A percentile compares a stretch with the other conserved stretches of the same genome.
These are phyloP conservation scores for Hydrolagus colliei DNA, from an alignment of 2,797 vertebrate species.

Conservation along the genomic window DNA sequence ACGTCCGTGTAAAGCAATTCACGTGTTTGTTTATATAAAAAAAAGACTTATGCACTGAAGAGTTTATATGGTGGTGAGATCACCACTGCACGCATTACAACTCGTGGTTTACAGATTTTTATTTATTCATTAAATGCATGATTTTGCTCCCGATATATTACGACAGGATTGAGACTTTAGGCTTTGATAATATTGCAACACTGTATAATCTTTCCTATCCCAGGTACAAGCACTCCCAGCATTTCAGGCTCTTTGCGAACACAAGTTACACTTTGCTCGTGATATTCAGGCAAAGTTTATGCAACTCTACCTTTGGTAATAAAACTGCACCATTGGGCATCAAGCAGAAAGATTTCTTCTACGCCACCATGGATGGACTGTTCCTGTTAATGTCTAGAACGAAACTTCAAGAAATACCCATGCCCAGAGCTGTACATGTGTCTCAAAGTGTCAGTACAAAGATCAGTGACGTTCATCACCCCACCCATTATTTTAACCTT, in stretches of 20 bases:
- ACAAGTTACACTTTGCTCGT: conserved; percentile 19
- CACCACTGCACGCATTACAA: conserved; percentile 23
- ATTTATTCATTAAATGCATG: conserved; percentile 17
- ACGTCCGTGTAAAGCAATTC: conserved; percentile 20
- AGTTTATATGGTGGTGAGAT: conserved; percentile 18
- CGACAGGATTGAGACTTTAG: conserved; percentile 11
- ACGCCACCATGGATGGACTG: neutral
- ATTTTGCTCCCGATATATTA: conserved; percentile 12
- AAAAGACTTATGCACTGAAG: conserved; percentile 23
- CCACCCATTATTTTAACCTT: conserved; percentile 16
- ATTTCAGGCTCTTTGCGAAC: neutral
- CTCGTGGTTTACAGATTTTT: conserved; percentile 6
- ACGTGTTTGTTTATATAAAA: neutral
- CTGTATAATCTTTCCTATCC: conserved; percentile 5
- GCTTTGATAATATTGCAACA: conserved; percentile 2
- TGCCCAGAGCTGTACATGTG: neutral
- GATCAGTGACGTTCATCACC: conserved; percentile 9
- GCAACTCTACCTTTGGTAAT: conserved; percentile 27
- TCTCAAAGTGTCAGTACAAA: neutral
- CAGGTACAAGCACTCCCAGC: neutral
- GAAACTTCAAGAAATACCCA: conserved; percentile 20
- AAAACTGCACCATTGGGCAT: conserved; percentile 26
- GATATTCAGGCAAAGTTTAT: conserved; percentile 22
- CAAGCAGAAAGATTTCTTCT: conserved; percentile 30
- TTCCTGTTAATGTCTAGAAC: conserved; percentile 15